Conservation (phyloP, 2,888 invertebrate genomes). For the Tinea pellionella region DNA sequence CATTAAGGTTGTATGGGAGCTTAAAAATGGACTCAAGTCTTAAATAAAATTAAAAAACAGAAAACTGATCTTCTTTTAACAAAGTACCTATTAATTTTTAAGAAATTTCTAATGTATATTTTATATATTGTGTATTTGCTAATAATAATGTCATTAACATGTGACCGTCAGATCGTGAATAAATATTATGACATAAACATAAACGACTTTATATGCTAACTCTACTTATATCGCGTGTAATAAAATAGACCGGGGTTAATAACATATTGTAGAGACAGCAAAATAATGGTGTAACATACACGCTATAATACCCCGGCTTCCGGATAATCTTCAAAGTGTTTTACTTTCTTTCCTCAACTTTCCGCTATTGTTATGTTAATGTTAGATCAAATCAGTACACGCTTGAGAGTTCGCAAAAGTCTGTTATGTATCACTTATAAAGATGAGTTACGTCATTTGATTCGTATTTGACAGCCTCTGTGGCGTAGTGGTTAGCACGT, state of each 20-base stretch:
- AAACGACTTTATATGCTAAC: not conserved
- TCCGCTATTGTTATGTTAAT: constrained; percentile 1
- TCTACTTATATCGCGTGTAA: not conserved
- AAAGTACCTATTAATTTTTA: no score
- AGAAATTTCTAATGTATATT: no score
- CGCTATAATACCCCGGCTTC: not conserved
- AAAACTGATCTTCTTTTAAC: no score
- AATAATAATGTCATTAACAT: not conserved
- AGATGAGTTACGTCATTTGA: not conserved
- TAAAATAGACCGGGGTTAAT: not conserved
- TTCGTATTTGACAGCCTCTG: not conserved
- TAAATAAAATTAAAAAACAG: no score
- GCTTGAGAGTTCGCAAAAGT: not conserved
- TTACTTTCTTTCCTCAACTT: not conserved
- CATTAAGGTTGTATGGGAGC: no score
- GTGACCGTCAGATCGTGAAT: not conserved
- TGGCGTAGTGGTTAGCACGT: no score
- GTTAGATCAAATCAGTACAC: constrained; percentile 1
- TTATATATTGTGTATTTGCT: no score
- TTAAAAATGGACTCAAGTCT: no score
- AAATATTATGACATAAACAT: not conserved
- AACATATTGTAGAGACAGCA: not conserved
- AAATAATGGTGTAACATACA: not conserved
- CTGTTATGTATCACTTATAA: not conserved
- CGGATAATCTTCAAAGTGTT: constrained; percentile 1